Conservation (phyloP, 2,888 invertebrate genomes). For the Leptinotarsa peninsularis region DNA sequence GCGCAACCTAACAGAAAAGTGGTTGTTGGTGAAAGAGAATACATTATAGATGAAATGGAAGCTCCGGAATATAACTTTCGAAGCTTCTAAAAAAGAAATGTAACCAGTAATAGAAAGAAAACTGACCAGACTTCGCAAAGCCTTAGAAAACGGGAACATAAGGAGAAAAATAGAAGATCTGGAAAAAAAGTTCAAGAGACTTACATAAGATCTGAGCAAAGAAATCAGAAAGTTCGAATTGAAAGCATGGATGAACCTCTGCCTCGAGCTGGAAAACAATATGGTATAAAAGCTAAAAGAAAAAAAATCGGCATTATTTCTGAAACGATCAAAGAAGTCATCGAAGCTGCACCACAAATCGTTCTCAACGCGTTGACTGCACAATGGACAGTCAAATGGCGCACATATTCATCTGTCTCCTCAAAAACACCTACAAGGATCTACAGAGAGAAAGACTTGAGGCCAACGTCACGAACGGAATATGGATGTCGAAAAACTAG, state of each 20-base stretch:
- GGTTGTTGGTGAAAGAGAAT: too few species aligned
- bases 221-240: not conserved
- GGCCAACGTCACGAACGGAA: not conserved
- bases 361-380: not conserved
- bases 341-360: not conserved
- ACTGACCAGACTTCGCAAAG: not conserved
- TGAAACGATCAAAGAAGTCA: slow-evolving; percentile 12
- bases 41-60: too few species aligned
- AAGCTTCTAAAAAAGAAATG: not conserved
- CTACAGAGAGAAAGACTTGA: not conserved
- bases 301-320: slow-evolving; percentile 9
- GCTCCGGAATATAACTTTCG: not conserved
- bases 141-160: not conserved
- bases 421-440: not conserved
- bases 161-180: not conserved
- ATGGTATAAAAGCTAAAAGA: not conserved
- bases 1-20: too few species aligned
- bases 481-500: not conserved
- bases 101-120: not conserved
- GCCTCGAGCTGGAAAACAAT: not conserved
- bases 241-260: not conserved
- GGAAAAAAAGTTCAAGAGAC: not conserved
- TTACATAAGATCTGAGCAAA: not conserved
- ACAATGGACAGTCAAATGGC: not conserved
- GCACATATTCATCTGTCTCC: not conserved